These are phyloP conservation scores for Strongylocentrotus purpuratus DNA, from an alignment of 35 echinoderm and acorn worm genomes.

Conservation along the genomic window DNA sequence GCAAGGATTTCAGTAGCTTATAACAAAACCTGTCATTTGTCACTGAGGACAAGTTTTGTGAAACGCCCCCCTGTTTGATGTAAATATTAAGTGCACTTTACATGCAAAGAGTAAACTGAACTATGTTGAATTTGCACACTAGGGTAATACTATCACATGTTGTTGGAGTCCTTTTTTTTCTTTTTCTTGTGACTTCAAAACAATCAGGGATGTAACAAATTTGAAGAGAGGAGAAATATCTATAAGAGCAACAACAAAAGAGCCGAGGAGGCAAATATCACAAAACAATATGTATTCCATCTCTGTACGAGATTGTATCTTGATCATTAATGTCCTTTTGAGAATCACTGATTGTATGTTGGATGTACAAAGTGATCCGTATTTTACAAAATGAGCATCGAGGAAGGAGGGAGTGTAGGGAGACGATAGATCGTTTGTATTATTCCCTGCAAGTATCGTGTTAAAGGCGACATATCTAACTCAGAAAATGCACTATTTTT, in stretches of 20 bases:
- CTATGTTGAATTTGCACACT: not conserved
- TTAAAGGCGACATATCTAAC: conserved; percentile 3
- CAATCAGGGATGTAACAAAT: not conserved
- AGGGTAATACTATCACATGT: not conserved
- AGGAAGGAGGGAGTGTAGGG: not conserved
- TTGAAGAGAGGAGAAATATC: not conserved
- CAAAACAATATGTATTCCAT: not conserved
- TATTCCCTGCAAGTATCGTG: not conserved
- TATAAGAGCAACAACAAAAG: not conserved
- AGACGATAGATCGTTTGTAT: not conserved
- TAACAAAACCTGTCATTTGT: no score
- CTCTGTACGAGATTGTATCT: not conserved
- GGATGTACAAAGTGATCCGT: not conserved
- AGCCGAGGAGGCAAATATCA: not conserved
- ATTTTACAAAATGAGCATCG: not conserved
- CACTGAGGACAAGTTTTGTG: no score
- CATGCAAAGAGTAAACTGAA: not conserved
- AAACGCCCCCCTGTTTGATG: not conserved
- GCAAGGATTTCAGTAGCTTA: no score
- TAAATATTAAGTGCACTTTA: conserved; percentile 19
- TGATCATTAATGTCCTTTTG: not conserved
- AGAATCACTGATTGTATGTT: not conserved
- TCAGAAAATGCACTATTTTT: conserved; percentile 41
- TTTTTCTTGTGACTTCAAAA: not conserved
- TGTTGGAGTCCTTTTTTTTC: not conserved